Evolutionary conservation across 2,888 invertebrate genomes (phyloP), one percentile per base, ranked within the genome.

Genomic region (Stramonita haemastoma): DNA sequence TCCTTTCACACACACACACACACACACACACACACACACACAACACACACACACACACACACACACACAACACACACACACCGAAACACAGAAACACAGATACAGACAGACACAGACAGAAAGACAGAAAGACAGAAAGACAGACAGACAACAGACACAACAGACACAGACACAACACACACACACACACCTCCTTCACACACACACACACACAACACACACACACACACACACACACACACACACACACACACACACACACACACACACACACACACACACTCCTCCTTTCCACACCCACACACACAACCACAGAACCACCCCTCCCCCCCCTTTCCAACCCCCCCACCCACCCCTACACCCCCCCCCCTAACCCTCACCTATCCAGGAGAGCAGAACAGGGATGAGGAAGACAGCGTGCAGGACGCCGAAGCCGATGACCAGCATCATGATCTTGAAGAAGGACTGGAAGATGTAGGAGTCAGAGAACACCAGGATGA

Each of bases 381-480:
- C 92, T n/a, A 93, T 90, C 57, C 91, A 88, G 15, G 93, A 93
- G 26, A 94, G 89, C 0, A 93, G 66, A 5, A 93, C 92, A 0
- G 94, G 93, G 57, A 94, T 89, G 19, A 94, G 90, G 29, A 94
- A 90, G 17, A 93, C 89, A 0, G 93, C 92, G 90, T 94, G 94
- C 8, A 90, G 56, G 6, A 92, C 36, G 0, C 94, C 94, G 81
- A 94, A 93, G 0, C 90, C 34, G 15, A 93, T 92, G 22, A 94
- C 93, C 11, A 93, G 90, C 32, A 92, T 87, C 93, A 93, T 93
- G 34, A 94, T 91, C 90, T 93, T 92, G 87, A 93, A 93, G 89
- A 94, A 94, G 0, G 93, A 92, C 60, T 91, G 90, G 90, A 94
- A 94, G 29, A 94, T 92, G 90, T 91, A 94, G 22, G 93, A 92